Evolutionary conservation across 2,113 vertebrate species (phyloP).

Genomic region (Piaya cayana): DNA sequence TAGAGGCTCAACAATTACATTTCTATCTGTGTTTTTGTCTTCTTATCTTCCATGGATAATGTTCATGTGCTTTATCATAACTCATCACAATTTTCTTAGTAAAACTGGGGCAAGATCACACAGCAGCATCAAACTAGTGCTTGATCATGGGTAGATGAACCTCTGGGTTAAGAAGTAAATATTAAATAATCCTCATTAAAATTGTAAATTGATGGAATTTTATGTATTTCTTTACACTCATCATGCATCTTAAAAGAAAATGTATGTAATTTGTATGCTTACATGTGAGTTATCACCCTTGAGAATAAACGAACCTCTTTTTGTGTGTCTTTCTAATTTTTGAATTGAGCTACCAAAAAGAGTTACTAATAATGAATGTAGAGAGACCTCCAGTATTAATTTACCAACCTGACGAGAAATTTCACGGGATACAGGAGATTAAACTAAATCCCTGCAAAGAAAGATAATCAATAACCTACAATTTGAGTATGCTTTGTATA

Average conservation of each 20-base stretch:
- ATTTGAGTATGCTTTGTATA: background rate
- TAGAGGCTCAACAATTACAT: background rate
- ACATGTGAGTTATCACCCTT: background rate
- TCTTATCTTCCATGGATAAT: background rate
- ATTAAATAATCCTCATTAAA: background rate
- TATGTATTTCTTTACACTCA: background rate
- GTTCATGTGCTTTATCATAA: background rate
- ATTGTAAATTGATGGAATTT: background rate
- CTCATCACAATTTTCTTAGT: background rate
- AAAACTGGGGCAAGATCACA: background rate
- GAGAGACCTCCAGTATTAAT: background rate
- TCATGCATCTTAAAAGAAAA: background rate
- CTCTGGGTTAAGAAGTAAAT: background rate
- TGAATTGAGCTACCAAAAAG: background rate
- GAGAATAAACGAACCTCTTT: background rate
- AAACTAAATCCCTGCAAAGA: background rate
- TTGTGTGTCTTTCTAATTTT: background rate
- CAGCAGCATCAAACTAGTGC: background rate
- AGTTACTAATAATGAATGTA: background rate
- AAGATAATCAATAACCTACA: background rate
- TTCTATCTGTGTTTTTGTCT: background rate
- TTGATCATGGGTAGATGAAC: background rate
- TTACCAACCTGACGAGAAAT: background rate
- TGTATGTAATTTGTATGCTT: rapidly evolving
- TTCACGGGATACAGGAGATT: background rate